Base-by-base conservation (phyloP, 2,113 vertebrate genomes). In the Gambusia holbrooki region DNA sequence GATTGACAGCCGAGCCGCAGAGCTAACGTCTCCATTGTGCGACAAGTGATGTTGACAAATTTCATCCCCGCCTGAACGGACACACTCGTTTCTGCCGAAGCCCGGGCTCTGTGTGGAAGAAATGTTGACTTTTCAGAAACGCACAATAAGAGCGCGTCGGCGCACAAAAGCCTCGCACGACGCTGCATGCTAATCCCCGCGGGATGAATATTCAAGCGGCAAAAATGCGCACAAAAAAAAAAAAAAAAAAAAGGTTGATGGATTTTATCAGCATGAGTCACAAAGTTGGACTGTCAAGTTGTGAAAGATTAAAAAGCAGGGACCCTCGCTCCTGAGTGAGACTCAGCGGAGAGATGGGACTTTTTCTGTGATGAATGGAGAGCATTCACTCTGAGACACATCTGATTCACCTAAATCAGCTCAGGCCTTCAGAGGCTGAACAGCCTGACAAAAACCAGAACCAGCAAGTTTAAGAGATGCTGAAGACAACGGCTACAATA, bases 11-110 rank as follows among this genome's bases (percentile, higher is more conserved):
- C 54, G 81, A 78, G 71, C 80, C 51, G 40, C 40, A 66, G 62
- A n/a, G 83, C 87, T 80, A 85, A 84, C 62, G 74, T 89, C 80
- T 74, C 77, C 72, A 84, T 88, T 93, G 87, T 91, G 14, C 66
- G 13, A 85, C 82, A 62, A 85, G 88, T 89, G 89, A 93, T 87
- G 89, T 89, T 93, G 92, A 93, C 90, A 89, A 89, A 93, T 91
- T 62, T 83, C 78, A 73, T 1, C 15, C 29, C 63, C 69, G 64
- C 69, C 73, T 27, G 64, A 45, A 2, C 54, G 69, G 67, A 77
- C 83, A 74, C 42, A 80, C 76, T 48, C 72, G 58, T 70, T 66
- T 80, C 81, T 90, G 87, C 86, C 3, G n/a, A 68, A 45, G 70
- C 63, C 45, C 5, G 9, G 6, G 71, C 77, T 62, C 45, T 32